phyloP scores from a whole-genome alignment of 1,140 invertebrate species.

The Phthorimaea operculella region DNA sequence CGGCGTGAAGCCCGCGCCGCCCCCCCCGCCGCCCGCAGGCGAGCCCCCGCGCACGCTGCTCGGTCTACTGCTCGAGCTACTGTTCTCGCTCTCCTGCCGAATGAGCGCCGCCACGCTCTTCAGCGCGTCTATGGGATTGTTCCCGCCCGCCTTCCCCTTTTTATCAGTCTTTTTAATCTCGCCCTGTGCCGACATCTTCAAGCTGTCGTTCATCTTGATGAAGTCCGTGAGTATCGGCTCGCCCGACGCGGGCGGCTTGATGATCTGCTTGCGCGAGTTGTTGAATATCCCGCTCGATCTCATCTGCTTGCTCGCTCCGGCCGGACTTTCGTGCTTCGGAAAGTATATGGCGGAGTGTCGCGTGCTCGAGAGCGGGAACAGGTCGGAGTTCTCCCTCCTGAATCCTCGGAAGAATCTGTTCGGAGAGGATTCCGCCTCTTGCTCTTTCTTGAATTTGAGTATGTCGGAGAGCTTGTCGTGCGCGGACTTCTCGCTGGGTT shows the following conservation, averaged over 20 bases:
- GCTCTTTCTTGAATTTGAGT: slow-evolving; percentile 68
- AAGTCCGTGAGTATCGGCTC: slow-evolving; percentile 80
- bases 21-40: slow-evolving; percentile 46
- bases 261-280: slow-evolving; percentile 70
- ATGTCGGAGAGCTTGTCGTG: slow-evolving; percentile 58
- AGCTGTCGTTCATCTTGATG: slow-evolving; percentile 70
- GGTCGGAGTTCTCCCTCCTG: slow-evolving; percentile 82
- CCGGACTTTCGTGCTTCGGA: slow-evolving; percentile 64
- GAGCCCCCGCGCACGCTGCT: slow-evolving; percentile 54
- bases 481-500: slow-evolving; percentile 45
- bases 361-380: slow-evolving; percentile 77
- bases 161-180: slow-evolving; percentile 42
- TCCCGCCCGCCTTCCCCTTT: slow-evolving; percentile 27
- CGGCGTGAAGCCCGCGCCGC: slow-evolving; percentile 39
- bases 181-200: slow-evolving; percentile 49
- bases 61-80: slow-evolving; percentile 39
- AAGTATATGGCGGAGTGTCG: slow-evolving; percentile 79
- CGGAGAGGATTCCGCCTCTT: slow-evolving; percentile 74
- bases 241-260: slow-evolving; percentile 67
- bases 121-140: slow-evolving; percentile 52
- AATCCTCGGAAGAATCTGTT: slow-evolving; percentile 81
- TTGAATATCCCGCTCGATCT: slow-evolving; percentile 74
- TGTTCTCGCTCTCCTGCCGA: slow-evolving; percentile 43
- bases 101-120: slow-evolving; percentile 56
- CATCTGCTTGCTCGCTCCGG: slow-evolving; percentile 55